Percentiles rank a stretch among this genome's conserved stretches.
These are phyloP conservation scores for Drosophila mettleri DNA, from an alignment of 2,888 invertebrate species.

Conservation along the genomic window DNA sequence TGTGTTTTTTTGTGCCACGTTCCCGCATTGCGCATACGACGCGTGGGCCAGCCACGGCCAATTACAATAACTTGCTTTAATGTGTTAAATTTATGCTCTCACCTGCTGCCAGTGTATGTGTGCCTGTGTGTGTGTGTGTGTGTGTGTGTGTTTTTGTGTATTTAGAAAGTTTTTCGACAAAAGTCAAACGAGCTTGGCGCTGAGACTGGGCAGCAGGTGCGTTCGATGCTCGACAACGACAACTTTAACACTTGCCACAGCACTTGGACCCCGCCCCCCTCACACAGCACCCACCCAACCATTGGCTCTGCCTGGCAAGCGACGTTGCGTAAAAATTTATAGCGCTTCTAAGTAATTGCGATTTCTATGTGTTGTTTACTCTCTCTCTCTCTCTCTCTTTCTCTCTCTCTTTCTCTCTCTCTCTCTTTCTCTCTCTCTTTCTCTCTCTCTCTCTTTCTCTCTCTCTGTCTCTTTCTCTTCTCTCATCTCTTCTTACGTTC, in stretches of 20 bases:
- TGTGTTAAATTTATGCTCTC: slow-evolving; percentile 69
- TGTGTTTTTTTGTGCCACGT: background rate
- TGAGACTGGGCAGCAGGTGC: slow-evolving; percentile 59
- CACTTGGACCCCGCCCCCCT: background rate
- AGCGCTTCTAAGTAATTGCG: slow-evolving; percentile 68
- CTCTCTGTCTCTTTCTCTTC: no score
- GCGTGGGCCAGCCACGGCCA: slow-evolving; percentile 24
- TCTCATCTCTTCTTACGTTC: background rate
- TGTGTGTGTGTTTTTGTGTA: slow-evolving; percentile 5
- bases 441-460: no score
- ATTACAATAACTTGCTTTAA: slow-evolving; percentile 56
- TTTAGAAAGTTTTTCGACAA: slow-evolving; percentile 55
- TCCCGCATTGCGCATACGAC: slow-evolving; percentile 40
- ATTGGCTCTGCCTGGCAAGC: slow-evolving; percentile 2
- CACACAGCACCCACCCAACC: background rate
- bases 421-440: no score
- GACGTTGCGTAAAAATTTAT: slow-evolving; percentile 55
- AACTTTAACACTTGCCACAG: slow-evolving; percentile 66
- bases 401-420: no score
- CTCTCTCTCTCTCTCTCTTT: no score
- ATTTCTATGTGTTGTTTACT: slow-evolving; percentile 29
- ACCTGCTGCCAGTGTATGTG: slow-evolving; percentile 64
- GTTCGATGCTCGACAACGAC: slow-evolving; percentile 57
- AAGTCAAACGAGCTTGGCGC: slow-evolving; percentile 55
- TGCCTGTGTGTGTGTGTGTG: background rate